phyloP scores from a whole-genome alignment of 2,797 vertebrate genomes.

The Scyliorhinus canicula region DNA sequence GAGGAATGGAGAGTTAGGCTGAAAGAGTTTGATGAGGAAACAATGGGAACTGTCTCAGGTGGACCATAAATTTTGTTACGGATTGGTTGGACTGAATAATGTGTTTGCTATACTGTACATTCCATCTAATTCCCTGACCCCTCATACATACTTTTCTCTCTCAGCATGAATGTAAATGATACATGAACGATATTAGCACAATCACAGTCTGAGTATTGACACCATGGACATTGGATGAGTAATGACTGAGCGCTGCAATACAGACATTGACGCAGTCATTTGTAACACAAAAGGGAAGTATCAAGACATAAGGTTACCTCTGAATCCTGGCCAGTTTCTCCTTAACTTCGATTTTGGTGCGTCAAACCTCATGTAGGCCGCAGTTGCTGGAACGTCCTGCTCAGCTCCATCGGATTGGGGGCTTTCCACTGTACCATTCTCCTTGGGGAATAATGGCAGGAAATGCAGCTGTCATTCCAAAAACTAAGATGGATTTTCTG shows the following conservation, averaged over 20 bases:
- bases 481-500: background rate
- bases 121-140: background rate
- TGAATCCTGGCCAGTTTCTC: conserved; percentile 79
- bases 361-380: conserved; percentile 82
- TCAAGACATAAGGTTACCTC: conserved; percentile 57
- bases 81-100: background rate
- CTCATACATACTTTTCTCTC: background rate
- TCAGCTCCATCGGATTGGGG: conserved; percentile 61
- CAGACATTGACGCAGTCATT: background rate
- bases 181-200: background rate
- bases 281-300: background rate
- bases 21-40: background rate
- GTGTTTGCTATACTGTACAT: background rate
- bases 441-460: conserved; percentile 54
- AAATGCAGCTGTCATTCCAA: conserved; percentile 25
- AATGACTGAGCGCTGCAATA: background rate
- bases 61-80: background rate
- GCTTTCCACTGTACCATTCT: conserved; percentile 59
- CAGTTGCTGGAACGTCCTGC: conserved; percentile 56
- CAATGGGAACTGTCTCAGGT: background rate
- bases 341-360: conserved; percentile 71
- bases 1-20: background rate
- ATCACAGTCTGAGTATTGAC: background rate
- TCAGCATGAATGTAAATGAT: background rate
- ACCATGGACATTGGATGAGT: background rate